A percentile compares a stretch with the other conserved stretches of the same genome.
Evolutionary conservation across 2,888 invertebrate genomes (phyloP).

Genomic region (Bombylius major): DNA sequence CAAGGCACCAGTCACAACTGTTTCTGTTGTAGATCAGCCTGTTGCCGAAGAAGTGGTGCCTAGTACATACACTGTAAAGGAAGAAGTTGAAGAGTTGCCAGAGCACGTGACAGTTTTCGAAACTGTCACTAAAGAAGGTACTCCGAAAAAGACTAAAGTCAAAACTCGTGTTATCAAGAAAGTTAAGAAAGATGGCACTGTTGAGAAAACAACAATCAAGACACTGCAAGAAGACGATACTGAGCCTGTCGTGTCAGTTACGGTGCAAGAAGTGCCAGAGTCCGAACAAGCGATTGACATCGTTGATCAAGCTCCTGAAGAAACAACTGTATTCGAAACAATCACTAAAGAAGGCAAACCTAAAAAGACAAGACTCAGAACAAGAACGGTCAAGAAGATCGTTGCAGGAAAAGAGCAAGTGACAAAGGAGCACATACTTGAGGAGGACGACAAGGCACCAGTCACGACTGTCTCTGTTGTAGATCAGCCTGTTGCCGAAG

Average conservation of each 20-base stretch:
- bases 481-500: conserved; percentile 5
- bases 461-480: conserved; percentile 25
- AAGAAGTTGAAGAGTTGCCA: conserved; percentile 14
- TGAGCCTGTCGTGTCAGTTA: conserved; percentile 25
- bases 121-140: conserved; percentile 6
- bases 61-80: neutral
- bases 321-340: conserved; percentile 24
- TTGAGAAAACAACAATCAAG: conserved; percentile 25
- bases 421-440: conserved; percentile 30
- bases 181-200: neutral
- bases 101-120: conserved; percentile 10
- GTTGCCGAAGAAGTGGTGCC: conserved; percentile 16
- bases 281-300: conserved; percentile 8
- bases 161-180: conserved; percentile 28
- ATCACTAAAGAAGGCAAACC: conserved; percentile 15
- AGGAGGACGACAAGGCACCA: conserved; percentile 30
- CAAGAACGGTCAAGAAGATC: conserved; percentile 27
- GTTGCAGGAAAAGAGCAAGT: conserved; percentile 22
- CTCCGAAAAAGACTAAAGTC: conserved; percentile 21
- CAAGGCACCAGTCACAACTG: conserved; percentile 24
- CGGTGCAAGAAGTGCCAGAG: conserved; percentile 14
- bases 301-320: conserved; percentile 12
- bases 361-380: conserved; percentile 25
- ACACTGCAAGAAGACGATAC: conserved; percentile 29
- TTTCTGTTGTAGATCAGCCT: conserved; percentile 20